These are phyloP conservation scores for Eilema griseolum DNA, from an alignment of 2,888 invertebrate genomes.

Conservation along the genomic window DNA sequence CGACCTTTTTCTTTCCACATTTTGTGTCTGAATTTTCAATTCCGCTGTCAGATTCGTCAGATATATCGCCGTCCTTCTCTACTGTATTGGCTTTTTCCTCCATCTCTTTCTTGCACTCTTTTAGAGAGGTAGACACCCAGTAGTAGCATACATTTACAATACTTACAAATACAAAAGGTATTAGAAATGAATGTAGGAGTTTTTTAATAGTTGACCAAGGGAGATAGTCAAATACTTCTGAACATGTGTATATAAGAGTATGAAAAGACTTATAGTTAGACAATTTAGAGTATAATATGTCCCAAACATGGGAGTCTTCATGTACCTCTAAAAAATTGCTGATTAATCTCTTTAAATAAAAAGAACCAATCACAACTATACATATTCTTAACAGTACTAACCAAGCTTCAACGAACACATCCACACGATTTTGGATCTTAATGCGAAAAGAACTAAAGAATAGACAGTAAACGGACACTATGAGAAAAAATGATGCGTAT, in stretches of 20 bases:
- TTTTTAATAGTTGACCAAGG: constrained; percentile 84
- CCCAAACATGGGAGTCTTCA: constrained; percentile 90
- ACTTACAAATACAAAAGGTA: constrained; percentile 86
- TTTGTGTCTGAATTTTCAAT: constrained; percentile 82
- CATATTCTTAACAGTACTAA: constrained; percentile 63
- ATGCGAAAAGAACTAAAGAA: constrained; percentile 71
- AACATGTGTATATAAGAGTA: constrained; percentile 92
- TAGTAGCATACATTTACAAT: constrained; percentile 69
- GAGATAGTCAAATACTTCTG: constrained; percentile 92
- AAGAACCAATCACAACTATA: constrained; percentile 57
- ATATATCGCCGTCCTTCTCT: constrained; percentile 54
- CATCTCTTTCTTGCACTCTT: constrained; percentile 47
- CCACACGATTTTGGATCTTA: constrained; percentile 66
- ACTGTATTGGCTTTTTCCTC: constrained; percentile 43
- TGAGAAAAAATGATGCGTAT: constrained; percentile 79
- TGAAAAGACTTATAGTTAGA: constrained; percentile 90
- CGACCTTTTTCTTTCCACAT: constrained; percentile 59
- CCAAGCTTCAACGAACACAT: constrained; percentile 67
- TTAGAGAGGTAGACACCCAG: constrained; percentile 65
- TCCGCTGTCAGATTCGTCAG: constrained; percentile 85
- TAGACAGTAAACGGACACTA: constrained; percentile 70
- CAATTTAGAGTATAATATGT: constrained; percentile 91
- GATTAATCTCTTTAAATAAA: constrained; percentile 77
- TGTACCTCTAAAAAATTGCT: constrained; percentile 70
- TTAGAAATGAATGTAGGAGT: constrained; percentile 84